phyloP scores from a whole-genome alignment of 1,140 invertebrate genomes.

The Drosophila tristis region DNA sequence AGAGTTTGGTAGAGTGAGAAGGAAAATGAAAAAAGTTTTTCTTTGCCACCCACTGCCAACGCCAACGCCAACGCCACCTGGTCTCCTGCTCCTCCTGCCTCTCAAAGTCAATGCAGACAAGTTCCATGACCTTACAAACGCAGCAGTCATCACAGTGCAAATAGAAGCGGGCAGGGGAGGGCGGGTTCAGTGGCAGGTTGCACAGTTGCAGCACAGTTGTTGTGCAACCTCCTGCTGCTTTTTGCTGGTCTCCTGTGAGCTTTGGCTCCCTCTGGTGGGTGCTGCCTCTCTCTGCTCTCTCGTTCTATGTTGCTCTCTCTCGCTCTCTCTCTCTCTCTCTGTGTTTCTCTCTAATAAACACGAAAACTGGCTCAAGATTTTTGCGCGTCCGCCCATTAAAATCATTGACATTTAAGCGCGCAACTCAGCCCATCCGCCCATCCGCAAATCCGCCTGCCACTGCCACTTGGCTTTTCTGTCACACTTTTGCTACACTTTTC shows the following conservation, averaged over 20 bases:
- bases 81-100: background rate
- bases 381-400: conserved; percentile 81
- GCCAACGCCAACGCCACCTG: background rate
- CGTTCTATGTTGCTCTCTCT: background rate
- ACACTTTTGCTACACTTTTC: conserved; percentile 71
- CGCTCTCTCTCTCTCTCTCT: background rate
- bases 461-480: conserved; percentile 38
- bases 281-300: background rate
- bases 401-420: conserved; percentile 81
- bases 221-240: background rate
- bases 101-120: conserved; percentile 79
- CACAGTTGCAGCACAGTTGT: conserved; percentile 1
- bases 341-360: conserved; percentile 63
- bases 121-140: conserved; percentile 83
- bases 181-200: background rate
- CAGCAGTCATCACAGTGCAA: conserved; percentile 46
- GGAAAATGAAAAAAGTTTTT: conserved; percentile 66
- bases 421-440: conserved; percentile 34
- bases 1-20: conserved; percentile 5
- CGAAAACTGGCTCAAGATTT: conserved; percentile 80
- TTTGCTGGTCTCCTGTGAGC: conserved; percentile 34
- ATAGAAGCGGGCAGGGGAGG: conserved; percentile 35
- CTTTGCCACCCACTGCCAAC: conserved; percentile 31
- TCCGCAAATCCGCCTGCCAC: too few species aligned
- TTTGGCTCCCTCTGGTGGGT: conserved; percentile 9